phyloP scores from a whole-genome alignment of 2,797 vertebrate genomes.

The Arctocebus calabarensis region DNA sequence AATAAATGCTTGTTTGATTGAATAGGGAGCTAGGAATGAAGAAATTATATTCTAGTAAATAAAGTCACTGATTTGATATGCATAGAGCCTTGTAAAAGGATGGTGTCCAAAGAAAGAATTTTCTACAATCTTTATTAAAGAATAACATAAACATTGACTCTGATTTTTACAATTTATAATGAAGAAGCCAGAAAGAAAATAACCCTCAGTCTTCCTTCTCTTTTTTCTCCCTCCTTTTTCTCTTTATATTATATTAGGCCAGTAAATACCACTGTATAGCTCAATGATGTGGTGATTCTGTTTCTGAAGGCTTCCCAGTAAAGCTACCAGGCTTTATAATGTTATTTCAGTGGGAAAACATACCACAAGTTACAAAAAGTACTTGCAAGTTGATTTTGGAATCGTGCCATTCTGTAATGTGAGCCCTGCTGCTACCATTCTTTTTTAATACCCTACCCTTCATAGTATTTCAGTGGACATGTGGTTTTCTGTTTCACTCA shows the following conservation, averaged over 20 bases:
- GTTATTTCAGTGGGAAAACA: neutral
- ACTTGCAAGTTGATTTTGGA: neutral
- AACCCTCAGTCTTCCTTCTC: neutral
- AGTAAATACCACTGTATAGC: neutral
- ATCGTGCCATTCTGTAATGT: neutral
- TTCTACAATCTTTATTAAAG: neutral
- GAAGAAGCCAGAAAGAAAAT: conserved; percentile 26
- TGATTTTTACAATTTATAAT: conserved; percentile 4
- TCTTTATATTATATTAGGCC: neutral
- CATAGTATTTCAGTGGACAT: neutral
- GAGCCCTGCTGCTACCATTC: neutral
- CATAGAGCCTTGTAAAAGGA: neutral
- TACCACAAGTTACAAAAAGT: neutral
- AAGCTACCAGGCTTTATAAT: neutral
- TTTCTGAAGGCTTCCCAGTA: neutral
- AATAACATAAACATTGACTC: neutral
- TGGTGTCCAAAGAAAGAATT: neutral
- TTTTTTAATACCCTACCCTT: neutral
- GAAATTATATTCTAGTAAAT: conserved; percentile 4
- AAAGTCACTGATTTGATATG: neutral
- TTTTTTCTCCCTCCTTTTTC: neutral
- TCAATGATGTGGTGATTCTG: neutral
- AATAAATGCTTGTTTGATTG: neutral
- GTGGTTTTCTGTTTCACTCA: neutral
- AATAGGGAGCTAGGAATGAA: neutral